Evolutionary conservation across 2,113 vertebrate species (phyloP).

Genomic region (Leucosticte australis): DNA sequence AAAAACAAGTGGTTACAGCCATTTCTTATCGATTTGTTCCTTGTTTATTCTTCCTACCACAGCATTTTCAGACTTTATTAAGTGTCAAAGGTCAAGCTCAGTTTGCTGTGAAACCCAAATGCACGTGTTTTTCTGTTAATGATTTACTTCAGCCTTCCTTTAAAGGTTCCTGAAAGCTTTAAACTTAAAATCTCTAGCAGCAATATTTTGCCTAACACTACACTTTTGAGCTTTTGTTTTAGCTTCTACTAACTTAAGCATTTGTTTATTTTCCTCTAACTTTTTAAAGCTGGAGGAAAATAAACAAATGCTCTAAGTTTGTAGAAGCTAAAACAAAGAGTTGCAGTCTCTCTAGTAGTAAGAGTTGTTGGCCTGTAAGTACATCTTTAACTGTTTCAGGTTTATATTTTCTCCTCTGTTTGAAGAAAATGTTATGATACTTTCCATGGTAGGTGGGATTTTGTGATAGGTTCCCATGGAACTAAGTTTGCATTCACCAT

Average conservation of each 20-base stretch:
- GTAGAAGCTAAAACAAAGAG: not conserved
- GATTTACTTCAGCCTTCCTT: constrained; percentile 49
- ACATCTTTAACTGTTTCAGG: not conserved
- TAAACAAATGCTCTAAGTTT: too few species aligned
- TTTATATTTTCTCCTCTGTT: not conserved
- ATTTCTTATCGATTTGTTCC: constrained; percentile 58
- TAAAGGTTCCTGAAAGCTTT: constrained; percentile 30
- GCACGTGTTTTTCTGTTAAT: constrained; percentile 62
- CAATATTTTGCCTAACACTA: not conserved
- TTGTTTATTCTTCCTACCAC: constrained; percentile 65
- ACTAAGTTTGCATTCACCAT: not conserved
- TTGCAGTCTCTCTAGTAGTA: not conserved
- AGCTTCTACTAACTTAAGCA: not conserved
- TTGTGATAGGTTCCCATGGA: not conserved
- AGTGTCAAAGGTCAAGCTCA: constrained; percentile 68
- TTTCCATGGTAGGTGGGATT: not conserved
- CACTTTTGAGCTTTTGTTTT: not conserved
- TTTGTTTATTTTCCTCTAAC: not conserved
- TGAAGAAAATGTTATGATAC: not conserved
- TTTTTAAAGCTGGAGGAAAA: not conserved
- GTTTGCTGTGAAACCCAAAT: constrained; percentile 54
- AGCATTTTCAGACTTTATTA: constrained; percentile 66
- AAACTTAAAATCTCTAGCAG: not conserved
- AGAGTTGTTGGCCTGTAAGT: not conserved
- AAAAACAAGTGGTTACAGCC: constrained; percentile 56